These are phyloP conservation scores for Perizoma flavofasciatum DNA, from an alignment of 2,888 invertebrate species.

Conservation along the genomic window DNA sequence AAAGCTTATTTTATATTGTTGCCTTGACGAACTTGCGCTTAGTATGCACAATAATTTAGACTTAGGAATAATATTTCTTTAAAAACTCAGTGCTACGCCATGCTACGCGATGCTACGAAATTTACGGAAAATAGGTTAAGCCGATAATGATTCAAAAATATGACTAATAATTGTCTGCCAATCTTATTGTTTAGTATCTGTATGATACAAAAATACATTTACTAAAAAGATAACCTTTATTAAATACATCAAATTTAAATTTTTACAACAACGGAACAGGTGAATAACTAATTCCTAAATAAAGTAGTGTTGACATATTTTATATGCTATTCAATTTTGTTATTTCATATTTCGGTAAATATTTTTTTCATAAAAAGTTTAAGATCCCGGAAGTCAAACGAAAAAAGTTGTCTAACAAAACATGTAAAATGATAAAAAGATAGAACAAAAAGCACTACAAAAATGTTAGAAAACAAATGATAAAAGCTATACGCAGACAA, in stretches of 20 bases:
- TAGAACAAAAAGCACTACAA: constrained; percentile 64
- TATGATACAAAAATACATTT: constrained; percentile 10
- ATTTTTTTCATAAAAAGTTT: constrained; percentile 14
- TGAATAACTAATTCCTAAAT: constrained; percentile 11
- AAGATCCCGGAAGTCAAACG: constrained; percentile 26
- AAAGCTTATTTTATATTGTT: too few species aligned
- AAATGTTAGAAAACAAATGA: constrained; percentile 72
- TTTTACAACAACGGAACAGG: constrained; percentile 13
- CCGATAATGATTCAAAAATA: constrained; percentile 3
- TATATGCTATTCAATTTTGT: constrained; percentile 4
- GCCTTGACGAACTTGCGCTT: too few species aligned
- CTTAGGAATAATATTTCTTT: not conserved
- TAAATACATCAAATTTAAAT: constrained; percentile 18
- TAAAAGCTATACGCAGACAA: constrained; percentile 69
- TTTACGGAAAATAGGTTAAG: constrained; percentile 17
- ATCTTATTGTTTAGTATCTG: constrained; percentile 5
- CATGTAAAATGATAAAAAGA: constrained; percentile 38
- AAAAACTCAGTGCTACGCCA: constrained; percentile 4
- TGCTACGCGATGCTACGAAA: constrained; percentile 25
- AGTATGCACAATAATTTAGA: too few species aligned
- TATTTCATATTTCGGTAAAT: not conserved
- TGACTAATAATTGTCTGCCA: constrained; percentile 2
- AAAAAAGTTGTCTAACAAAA: constrained; percentile 38
- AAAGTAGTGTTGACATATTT: constrained; percentile 8
- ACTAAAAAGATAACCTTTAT: constrained; percentile 17